Base-by-base conservation (phyloP, 2,797 vertebrate genomes). In the Ptychobarbus kaznakovi region DNA sequence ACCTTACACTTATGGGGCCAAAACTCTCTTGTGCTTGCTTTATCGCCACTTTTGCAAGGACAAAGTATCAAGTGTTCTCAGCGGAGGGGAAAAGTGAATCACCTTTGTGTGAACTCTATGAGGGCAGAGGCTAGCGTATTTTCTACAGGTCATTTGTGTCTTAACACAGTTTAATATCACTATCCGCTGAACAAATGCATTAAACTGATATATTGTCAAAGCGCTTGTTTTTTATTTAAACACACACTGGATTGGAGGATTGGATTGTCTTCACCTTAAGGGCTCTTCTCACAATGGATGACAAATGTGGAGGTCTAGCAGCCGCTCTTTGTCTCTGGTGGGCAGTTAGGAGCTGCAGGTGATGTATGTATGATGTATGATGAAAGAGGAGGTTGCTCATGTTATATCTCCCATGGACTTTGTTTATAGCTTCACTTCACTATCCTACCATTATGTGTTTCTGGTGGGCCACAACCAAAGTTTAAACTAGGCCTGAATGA, bases 11-110 rank as follows among this genome's bases (percentile, higher is more conserved):
- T 66, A 61, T 46, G 44, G 76, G 85, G 85, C 78, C 83, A 84
- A 87, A 89, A 78, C 82, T 61, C 68, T 83, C 69, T 87, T 61
- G 44, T 40, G 49, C 80, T 87, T 84, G 74, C 61, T 85, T 87
- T 83, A 80, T 82, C 49, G 28, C 15, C 44, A 12, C 81, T 79
- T 84, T 87, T 75, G 65, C 77, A 35, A 82, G 65, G 63, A 86
- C 56, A 73, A 89, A 87, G 81, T 86, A 20, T 49, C 69, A 63
- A 82, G 74, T 86, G 69, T 84, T 80, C 84, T 82, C 28, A 80
- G 42, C 4, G 35, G 35, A 74, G 35, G 8, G 63, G n/a, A 68
- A 65, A 40, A 85, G 46, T 61, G n/a, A 51, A 20, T 73, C 86
- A 66, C 51, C 81, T 84, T 53, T 86, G 61, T 75, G 75, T 65